Evolutionary conservation across 2,113 vertebrate species (phyloP), one percentile per base, ranked within the genome.

Genomic region (Copsychus sechellarum): DNA sequence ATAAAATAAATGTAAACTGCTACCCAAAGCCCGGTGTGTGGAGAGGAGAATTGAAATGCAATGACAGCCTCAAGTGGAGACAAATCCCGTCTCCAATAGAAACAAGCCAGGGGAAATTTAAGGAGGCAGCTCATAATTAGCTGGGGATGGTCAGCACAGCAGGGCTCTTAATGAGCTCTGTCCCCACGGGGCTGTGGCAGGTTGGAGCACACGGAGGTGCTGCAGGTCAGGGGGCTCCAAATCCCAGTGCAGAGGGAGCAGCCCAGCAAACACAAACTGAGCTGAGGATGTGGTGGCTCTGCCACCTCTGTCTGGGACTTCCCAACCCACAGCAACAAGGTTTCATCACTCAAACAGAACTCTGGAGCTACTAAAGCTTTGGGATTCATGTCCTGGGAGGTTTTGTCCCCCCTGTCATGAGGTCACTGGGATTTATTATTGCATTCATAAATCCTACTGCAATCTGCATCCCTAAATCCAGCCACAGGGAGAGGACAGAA

Each of bases 61-160:
- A 47, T 77, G 88, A 81, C 92, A 90, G 81, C 78, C 80, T 78
- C 64, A 80, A 86, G 54, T 2, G 2, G 87, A 96, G 86, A 95
- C 81, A 90, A 89, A 95, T 89, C 74, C 57, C 0, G 71, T 95
- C 88, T 94, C 93, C 92, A 92, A 86, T 89, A 96, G 95, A 93
- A 90, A 95, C 82, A 54, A 95, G 92, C 58, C 80, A 77, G 87
- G 79, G 92, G 94, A 96, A 90, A 93, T 95, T 95, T 95, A 93
- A 94, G 93, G 90, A 90, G 91, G 78, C 93, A 89, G 93, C 66
- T 28, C 8, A 4, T 85, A 95, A 92, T 93, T 91, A 95, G 94
- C 78, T 76, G 70, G 91, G 58, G 78, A 74, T 87, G 95, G 94
- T 86, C 96, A 95, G 88, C 84, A 34, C 81, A 87, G 72, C 60